A percentile compares a stretch with the other conserved stretches of the same genome.
Conservation (phyloP, 1,140 invertebrate genomes). For the Pinna nobilis region DNA sequence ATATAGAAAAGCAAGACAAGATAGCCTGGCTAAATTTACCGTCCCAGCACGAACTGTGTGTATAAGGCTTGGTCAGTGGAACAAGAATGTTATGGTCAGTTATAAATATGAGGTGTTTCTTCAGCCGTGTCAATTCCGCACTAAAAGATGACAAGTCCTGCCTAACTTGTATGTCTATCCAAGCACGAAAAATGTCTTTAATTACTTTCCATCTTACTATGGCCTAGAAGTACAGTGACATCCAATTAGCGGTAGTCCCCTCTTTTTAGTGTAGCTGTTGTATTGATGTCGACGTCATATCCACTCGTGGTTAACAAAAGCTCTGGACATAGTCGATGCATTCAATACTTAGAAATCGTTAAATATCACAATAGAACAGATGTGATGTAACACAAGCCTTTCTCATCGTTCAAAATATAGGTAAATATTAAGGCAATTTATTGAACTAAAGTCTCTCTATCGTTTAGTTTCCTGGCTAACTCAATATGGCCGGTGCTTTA, state of each 20-base stretch:
- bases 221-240: constrained; percentile 26
- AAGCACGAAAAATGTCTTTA: constrained; percentile 23
- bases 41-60: not conserved
- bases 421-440: constrained; percentile 40
- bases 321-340: constrained; percentile 29
- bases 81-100: constrained; percentile 21
- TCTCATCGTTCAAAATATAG: constrained; percentile 45
- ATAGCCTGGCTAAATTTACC: not conserved
- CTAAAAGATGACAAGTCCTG: constrained; percentile 1
- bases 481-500: constrained; percentile 1
- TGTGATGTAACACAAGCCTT: constrained; percentile 39
- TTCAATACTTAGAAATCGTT: constrained; percentile 43
- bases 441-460: constrained; percentile 28
- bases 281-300: constrained; percentile 34
- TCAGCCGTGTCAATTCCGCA: constrained; percentile 6
- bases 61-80: too few species aligned
- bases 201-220: constrained; percentile 36
- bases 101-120: constrained; percentile 14
- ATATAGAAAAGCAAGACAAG: constrained; percentile 13
- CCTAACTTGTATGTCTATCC: constrained; percentile 23
- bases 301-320: constrained; percentile 18
- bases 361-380: constrained; percentile 42
- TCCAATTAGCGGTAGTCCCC: constrained; percentile 37
- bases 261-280: constrained; percentile 29
- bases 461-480: not conserved